A percentile compares a stretch with the other conserved stretches of the same genome.
phyloP scores from a whole-genome alignment of 2,797 vertebrate species.

The Betta splendens region DNA sequence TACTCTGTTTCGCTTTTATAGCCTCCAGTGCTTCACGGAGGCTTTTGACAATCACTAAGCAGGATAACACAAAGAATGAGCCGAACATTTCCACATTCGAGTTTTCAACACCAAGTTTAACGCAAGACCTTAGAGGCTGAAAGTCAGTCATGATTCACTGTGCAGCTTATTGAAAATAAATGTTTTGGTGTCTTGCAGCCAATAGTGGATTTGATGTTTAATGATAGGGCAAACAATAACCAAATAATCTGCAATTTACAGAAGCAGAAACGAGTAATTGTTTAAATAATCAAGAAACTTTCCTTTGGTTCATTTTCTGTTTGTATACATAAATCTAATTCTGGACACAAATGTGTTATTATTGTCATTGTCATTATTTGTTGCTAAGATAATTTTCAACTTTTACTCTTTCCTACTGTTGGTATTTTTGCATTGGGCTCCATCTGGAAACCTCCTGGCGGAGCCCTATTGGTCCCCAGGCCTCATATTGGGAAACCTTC shows the following conservation, averaged over 20 bases:
- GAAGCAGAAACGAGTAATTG: too few relatives aligned
- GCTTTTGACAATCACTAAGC: constrained; percentile 4
- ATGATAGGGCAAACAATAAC: not conserved
- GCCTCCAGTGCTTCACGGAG: not conserved
- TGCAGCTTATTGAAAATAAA: not conserved
- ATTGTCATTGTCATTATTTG: too few relatives aligned
- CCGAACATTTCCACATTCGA: not conserved
- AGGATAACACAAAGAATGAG: not conserved
- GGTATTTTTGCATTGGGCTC: constrained; percentile 5
- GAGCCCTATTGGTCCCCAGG: constrained; percentile 19
- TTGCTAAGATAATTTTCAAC: not conserved
- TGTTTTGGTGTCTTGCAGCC: not conserved
- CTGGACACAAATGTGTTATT: too few relatives aligned
- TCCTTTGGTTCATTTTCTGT: too few relatives aligned
- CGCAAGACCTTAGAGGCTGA: not conserved
- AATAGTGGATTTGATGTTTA: not conserved
- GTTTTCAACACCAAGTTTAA: not conserved
- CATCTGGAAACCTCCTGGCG: constrained; percentile 3
- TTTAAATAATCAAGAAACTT: too few relatives aligned
- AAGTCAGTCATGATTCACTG: not conserved
- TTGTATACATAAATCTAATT: too few relatives aligned
- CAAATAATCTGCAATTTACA: too few relatives aligned
- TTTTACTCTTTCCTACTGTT: not conserved
- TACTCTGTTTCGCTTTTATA: not conserved
- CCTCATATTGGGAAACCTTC: constrained; percentile 41